Base-by-base conservation (phyloP, 1,140 invertebrate genomes). In the Plectrocnemia conspersa region DNA sequence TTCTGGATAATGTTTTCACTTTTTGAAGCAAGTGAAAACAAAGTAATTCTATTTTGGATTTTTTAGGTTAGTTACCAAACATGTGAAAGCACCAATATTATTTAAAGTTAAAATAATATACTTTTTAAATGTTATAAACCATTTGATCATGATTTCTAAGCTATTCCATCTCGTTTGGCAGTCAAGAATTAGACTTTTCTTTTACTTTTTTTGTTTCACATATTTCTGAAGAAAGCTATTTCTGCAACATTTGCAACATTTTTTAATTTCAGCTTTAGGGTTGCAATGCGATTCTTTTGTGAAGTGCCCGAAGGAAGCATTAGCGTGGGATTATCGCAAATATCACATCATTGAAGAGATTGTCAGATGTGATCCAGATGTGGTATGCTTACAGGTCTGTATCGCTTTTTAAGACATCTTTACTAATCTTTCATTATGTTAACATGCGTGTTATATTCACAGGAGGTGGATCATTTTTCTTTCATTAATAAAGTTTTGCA, bases 391-490 rank as follows among this genome's bases (percentile, higher is more conserved):
- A 58, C 83, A 90, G 73, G 82, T 79, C 67, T 61, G 23, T 24
- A 9, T 3, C n/a, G 21, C 11, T 35, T 38, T 25, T 50, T 22
- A 10, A 45, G 10, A 10, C 10, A 6, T 5, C 11, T 45, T 45
- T 7, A 5, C 27, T 7, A 29, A 29, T 29, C n/a, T 6, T 29
- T 7, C n/a, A 29, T 44, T 7, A 11, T 5, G 29, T 47, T 13
- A 38, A 36, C 11, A 40, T 53, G 21, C 48, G n/a, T 24, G 13
- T 11, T 5, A 47, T 35, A 18, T 52, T 64, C 67, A 11, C 65
- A 85, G 82, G 83, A 89, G 76, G 85, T 89, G 1, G 88, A 90
- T 67, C 84, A 88, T 64, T 90, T 84, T 64, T 79, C 80, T 45
- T 87, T 85, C 63, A 64, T 90, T 16, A 73, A 81, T 57, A 75